These are phyloP conservation scores for Amblyornis subalaris DNA, from an alignment of 2,113 vertebrate genomes.

Conservation along the genomic window DNA sequence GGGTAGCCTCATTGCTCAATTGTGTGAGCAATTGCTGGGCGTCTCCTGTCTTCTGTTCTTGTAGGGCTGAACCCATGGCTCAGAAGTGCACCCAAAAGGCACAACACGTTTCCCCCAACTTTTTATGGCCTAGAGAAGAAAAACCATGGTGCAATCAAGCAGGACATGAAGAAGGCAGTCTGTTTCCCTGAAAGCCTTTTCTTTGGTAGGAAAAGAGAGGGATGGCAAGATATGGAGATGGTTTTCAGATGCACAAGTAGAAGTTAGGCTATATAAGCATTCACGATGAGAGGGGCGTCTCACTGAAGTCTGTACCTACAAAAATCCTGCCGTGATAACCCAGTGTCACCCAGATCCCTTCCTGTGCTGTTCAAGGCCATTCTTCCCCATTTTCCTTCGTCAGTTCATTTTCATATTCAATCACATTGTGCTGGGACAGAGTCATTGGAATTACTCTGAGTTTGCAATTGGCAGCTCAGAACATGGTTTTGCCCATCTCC, in stretches of 20 bases:
- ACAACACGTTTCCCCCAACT: accelerated
- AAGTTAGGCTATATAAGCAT: background rate
- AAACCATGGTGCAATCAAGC: background rate
- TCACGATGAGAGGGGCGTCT: background rate
- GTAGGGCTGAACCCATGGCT: background rate
- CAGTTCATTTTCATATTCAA: background rate
- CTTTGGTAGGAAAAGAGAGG: background rate
- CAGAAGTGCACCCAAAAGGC: background rate
- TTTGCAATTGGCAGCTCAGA: background rate
- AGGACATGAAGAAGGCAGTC: background rate
- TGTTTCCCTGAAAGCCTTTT: background rate
- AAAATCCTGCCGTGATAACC: background rate
- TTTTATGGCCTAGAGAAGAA: background rate
- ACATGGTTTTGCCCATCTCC: background rate
- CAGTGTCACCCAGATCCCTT: background rate
- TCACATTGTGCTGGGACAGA: accelerated
- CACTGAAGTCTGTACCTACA: background rate
- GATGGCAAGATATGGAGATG: background rate
- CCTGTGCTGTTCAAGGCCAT: background rate
- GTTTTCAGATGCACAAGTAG: background rate
- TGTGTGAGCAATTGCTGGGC: background rate
- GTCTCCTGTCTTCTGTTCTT: background rate
- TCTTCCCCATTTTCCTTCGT: background rate
- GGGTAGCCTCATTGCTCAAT: background rate
- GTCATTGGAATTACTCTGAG: background rate